Evolutionary conservation across 1,140 invertebrate species (phyloP), one percentile per base, ranked within the genome.

Genomic region (Tetragnatha versicolor): DNA sequence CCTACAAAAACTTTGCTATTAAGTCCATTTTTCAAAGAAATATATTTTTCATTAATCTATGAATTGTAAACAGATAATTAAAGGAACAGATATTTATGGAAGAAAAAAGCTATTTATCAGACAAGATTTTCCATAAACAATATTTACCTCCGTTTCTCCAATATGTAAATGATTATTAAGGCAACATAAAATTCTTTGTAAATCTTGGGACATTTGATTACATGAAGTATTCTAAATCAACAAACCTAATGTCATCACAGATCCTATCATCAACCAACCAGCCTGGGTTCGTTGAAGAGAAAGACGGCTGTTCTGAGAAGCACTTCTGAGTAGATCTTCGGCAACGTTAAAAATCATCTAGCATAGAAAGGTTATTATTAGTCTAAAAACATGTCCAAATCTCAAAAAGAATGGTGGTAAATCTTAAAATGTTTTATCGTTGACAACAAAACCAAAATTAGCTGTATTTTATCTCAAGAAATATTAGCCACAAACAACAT

Each of bases 191-290:
- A 12, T n/a, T n/a, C 14, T 45, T 9, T 45, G 7, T 45, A 45
- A 45, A 20, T 47, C 2, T 17, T 47, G 42, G 42, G 3, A 47
- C 3, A 47, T 20, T 20, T 3, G 20, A 31, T 31, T 35, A 33
- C 31, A 33, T 4, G n/a, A n/a, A n/a, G n/a, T n/a, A n/a, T n/a
- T n/a, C n/a, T 17, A 45, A 27, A 39, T 39, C 17, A 22, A 33
- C 33, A 83, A 86, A 93, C 95, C 96, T 81, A 99, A 85, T 17
- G 96, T 98, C 92, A 98, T 97, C 27, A 99, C 93, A 70, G 97
- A 92, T 47, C 96, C 96, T 83, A 99, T 95, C 22, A 99, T 87
- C 22, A 98, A 89, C 98, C 98, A 99, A 17, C 97, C 98, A 72
- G 97, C 95, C 84, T 97, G 94, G 42, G 96, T 98, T 85, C 96